Conservation (phyloP, 2,888 invertebrate species). For the Drosophila macrospina region DNA sequence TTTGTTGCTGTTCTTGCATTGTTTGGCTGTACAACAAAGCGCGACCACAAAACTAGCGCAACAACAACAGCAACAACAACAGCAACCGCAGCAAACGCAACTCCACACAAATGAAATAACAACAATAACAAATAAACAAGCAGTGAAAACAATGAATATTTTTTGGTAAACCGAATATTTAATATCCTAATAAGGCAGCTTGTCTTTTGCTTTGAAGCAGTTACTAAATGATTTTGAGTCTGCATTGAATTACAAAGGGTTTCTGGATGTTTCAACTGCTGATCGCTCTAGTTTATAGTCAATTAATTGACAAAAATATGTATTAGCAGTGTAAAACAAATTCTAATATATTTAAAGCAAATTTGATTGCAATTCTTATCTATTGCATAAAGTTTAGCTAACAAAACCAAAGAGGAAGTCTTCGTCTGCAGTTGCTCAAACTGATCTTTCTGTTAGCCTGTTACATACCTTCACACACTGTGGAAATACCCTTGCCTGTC, state of each 20-base stretch:
- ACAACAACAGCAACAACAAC: slow-evolving; percentile 52
- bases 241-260: no score
- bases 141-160: background rate
- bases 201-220: background rate
- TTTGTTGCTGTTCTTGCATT: slow-evolving; percentile 31
- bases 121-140: slow-evolving; percentile 29
- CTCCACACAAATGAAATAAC: slow-evolving; percentile 46
- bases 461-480: background rate
- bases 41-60: slow-evolving; percentile 74
- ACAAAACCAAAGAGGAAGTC: no score
- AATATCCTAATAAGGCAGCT: no score
- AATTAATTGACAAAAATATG: no score
- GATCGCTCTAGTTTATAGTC: no score
- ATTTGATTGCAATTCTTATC: no score
- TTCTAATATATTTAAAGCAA: no score
- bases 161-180: slow-evolving; percentile 3
- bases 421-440: no score
- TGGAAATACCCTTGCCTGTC: background rate
- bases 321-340: no score
- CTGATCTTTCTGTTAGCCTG: background rate
- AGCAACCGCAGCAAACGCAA: slow-evolving; percentile 45
- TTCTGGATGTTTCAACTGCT: no score
- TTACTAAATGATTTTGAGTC: no score
- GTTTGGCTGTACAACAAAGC: slow-evolving; percentile 69
- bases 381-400: no score